A percentile compares a stretch with the other conserved stretches of the same genome.
phyloP scores from a whole-genome alignment of 1,140 invertebrate genomes.

The Triops cancriformis region DNA sequence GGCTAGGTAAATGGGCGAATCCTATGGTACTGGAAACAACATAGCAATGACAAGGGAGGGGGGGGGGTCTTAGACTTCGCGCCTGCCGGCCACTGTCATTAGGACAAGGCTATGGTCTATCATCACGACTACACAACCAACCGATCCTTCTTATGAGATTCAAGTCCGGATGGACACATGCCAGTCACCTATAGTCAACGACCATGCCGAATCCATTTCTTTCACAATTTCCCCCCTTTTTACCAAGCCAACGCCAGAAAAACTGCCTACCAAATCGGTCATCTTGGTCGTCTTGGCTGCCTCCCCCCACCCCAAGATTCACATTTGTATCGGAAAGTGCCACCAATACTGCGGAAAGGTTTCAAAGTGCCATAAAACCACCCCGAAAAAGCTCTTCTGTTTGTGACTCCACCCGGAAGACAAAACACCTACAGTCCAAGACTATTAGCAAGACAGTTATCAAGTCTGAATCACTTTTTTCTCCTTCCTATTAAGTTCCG shows the following conservation, averaged over 20 bases:
- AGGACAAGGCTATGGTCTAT: neutral
- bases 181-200: neutral
- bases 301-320: neutral
- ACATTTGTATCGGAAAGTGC: too few species aligned
- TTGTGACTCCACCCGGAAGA: neutral
- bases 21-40: neutral
- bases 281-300: neutral
- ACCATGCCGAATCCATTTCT: conserved; percentile 4
- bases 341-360: neutral
- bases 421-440: neutral
- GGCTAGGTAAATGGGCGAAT: neutral
- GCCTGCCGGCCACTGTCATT: conserved; percentile 11
- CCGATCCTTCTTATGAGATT: neutral
- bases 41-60: neutral
- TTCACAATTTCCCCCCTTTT: neutral
- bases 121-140: conserved; percentile 3
- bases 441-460: neutral
- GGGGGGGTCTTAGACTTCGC: neutral
- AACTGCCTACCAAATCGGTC: neutral
- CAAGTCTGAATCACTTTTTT: conserved; percentile 4
- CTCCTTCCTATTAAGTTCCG: neutral
- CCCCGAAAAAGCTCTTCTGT: neutral
- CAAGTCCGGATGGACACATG: neutral
- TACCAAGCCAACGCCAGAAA: neutral
- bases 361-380: neutral